A percentile compares a stretch with the other conserved stretches of the same genome.
Conservation (phyloP, 92 coral and sea anemone species). For the Heliopora coerulea region DNA sequence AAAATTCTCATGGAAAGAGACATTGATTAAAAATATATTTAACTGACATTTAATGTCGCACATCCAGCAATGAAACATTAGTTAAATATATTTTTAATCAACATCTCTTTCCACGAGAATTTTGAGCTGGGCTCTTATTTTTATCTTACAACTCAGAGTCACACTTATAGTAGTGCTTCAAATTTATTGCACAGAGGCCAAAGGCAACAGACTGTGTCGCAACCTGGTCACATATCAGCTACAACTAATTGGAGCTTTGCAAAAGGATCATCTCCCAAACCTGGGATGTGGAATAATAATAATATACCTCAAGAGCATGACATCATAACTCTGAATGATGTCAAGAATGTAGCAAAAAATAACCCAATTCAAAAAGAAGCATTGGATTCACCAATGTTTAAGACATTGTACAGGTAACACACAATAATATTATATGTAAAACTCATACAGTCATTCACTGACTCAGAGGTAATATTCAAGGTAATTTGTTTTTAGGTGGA, state of each 20-base stretch:
- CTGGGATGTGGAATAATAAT: conserved; percentile 59
- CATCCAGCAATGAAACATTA: no score
- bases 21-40: no score
- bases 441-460: no score
- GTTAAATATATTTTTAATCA: no score
- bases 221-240: neutral
- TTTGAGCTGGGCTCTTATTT: no score
- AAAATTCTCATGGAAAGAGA: no score
- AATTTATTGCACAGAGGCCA: conserved; percentile 71
- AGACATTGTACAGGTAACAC: conserved; percentile 73
- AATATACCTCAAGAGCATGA: conserved; percentile 69
- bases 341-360: conserved; percentile 90
- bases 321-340: conserved; percentile 76
- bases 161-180: conserved; percentile 72
- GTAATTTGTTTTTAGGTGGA: no score
- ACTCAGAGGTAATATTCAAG: no score
- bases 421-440: no score
- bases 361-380: conserved; percentile 71
- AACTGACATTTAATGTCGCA: no score
- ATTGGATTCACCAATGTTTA: conserved; percentile 67
- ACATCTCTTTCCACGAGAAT: no score
- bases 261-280: conserved; percentile 83
- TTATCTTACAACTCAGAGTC: no score
- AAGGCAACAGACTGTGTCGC: neutral
- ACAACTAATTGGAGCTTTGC: neutral